phyloP scores from a whole-genome alignment of 1,140 invertebrate species.

The Drosophila chauvacae region DNA sequence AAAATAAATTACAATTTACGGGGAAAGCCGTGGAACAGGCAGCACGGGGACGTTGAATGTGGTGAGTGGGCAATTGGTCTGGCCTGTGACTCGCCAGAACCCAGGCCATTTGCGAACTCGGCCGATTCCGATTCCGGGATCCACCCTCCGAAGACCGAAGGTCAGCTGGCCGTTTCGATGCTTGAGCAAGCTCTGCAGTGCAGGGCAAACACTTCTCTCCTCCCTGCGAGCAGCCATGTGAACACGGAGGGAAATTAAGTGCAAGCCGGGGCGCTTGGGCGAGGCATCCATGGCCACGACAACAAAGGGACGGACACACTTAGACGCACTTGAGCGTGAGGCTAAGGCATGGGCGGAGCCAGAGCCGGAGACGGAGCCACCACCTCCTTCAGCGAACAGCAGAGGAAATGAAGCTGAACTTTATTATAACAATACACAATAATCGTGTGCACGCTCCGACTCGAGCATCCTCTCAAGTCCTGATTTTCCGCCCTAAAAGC shows the following conservation, averaged over 20 bases:
- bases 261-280: constrained; percentile 34
- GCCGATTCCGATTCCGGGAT: neutral
- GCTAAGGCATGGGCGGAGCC: neutral
- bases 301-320: constrained; percentile 64
- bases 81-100: constrained; percentile 2
- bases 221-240: constrained; percentile 47
- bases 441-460: constrained; percentile 52
- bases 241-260: constrained; percentile 69
- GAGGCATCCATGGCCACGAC: constrained; percentile 32
- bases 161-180: constrained; percentile 43
- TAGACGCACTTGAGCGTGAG: constrained; percentile 38
- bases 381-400: constrained; percentile 12
- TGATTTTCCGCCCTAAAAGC: constrained; percentile 13
- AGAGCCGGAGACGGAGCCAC: constrained; percentile 1
- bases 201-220: constrained; percentile 65
- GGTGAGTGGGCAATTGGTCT: neutral
- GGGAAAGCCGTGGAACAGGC: neutral
- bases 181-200: constrained; percentile 54
- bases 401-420: constrained; percentile 77
- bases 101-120: neutral
- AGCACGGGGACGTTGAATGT: neutral
- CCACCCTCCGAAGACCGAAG: constrained; percentile 23
- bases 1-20: constrained; percentile 74
- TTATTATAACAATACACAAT: constrained; percentile 77
- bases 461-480: constrained; percentile 14